A percentile compares a stretch with the other conserved stretches of the same genome.
Conservation (phyloP, 2,113 vertebrate species). For the Corythoichthys intestinalis region DNA sequence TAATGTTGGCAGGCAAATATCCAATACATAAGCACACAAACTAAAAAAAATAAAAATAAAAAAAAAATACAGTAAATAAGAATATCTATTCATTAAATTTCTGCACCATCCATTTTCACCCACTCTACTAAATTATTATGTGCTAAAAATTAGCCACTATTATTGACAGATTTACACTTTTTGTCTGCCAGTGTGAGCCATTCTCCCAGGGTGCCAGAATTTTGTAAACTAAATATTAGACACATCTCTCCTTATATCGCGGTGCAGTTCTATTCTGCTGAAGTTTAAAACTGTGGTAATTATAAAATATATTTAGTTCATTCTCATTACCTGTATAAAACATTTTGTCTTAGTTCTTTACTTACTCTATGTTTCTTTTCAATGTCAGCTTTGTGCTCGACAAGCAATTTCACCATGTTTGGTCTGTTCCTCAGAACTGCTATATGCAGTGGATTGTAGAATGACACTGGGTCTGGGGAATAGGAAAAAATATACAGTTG, state of each 20-base stretch:
- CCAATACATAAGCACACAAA: background rate
- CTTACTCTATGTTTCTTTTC: constrained; percentile 86
- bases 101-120: background rate
- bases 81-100: background rate
- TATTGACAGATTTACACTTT: no score
- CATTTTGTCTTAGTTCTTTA: background rate
- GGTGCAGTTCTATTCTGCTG: background rate
- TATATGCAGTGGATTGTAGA: constrained; percentile 88
- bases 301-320: background rate
- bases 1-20: background rate
- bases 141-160: no score
- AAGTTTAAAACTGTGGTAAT: background rate
- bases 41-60: background rate
- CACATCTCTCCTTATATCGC: background rate
- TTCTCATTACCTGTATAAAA: background rate
- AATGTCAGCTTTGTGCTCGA: constrained; percentile 79
- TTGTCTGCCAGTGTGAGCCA: background rate
- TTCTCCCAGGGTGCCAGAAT: background rate
- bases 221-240: background rate
- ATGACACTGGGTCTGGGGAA: constrained; percentile 84
- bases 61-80: background rate
- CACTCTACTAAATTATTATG: no score
- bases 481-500: background rate
- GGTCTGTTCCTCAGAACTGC: constrained; percentile 84
- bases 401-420: constrained; percentile 79